Evolutionary conservation across 2,797 vertebrate genomes (phyloP).

Genomic region (Cygnus olor): DNA sequence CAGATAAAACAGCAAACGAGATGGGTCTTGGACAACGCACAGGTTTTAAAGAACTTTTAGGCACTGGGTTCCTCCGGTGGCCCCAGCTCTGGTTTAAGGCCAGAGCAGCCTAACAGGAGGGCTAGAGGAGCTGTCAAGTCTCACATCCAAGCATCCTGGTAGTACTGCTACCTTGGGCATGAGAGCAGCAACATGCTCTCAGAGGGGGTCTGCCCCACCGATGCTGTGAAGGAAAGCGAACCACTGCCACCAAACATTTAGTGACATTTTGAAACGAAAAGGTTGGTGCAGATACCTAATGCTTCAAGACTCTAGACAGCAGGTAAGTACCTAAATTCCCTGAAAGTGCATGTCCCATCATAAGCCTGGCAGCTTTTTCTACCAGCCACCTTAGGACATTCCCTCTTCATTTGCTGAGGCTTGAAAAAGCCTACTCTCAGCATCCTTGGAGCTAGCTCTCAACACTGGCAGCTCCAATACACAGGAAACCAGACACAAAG

Average conservation of each 20-base stretch:
- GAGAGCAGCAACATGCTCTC: not conserved
- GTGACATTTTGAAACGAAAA: not conserved
- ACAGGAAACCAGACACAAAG: not conserved
- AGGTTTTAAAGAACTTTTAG: not conserved
- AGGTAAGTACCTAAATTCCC: not conserved
- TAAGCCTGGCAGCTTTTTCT: not conserved
- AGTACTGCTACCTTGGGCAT: not conserved
- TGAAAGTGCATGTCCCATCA: not conserved
- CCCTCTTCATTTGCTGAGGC: not conserved
- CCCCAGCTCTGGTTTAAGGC: not conserved
- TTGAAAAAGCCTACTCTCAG: not conserved
- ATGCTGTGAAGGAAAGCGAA: not conserved
- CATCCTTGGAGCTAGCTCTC: not conserved
- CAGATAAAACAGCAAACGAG: not conserved
- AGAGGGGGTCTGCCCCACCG: no score
- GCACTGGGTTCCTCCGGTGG: not conserved
- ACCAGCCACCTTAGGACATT: fast-evolving
- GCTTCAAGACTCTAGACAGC: not conserved
- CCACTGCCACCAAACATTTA: not conserved
- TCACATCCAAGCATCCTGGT: not conserved
- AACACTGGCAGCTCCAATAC: fast-evolving
- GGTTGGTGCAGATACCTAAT: not conserved
- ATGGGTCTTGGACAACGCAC: not conserved
- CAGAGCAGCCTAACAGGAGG: not conserved
- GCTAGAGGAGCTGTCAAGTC: not conserved